Percentiles rank a stretch among this genome's conserved stretches.
Evolutionary conservation across 1,140 invertebrate genomes (phyloP).

Genomic region (Drosophila grimshawi): DNA sequence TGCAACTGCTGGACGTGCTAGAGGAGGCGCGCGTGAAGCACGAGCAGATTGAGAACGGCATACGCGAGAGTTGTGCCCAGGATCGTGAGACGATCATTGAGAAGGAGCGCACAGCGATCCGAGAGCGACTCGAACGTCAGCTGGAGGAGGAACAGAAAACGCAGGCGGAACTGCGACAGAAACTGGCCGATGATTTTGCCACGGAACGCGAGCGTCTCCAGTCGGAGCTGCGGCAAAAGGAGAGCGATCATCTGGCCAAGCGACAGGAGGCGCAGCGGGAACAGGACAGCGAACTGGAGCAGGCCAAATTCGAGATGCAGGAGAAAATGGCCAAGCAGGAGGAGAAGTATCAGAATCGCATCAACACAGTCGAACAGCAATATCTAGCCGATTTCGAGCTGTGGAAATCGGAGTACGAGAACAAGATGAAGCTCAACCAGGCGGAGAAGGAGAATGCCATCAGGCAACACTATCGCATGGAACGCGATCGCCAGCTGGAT

Average conservation of each 20-base stretch:
- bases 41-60: slow-evolving; percentile 85
- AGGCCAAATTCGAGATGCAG: slow-evolving; percentile 85
- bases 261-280: slow-evolving; percentile 70
- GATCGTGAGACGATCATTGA: slow-evolving; percentile 85
- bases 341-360: slow-evolving; percentile 83
- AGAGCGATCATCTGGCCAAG: slow-evolving; percentile 68
- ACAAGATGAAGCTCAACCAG: slow-evolving; percentile 86
- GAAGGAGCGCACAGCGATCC: slow-evolving; percentile 85
- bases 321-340: slow-evolving; percentile 84
- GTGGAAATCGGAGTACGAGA: slow-evolving; percentile 87
- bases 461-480: slow-evolving; percentile 86
- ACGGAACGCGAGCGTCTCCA: slow-evolving; percentile 84
- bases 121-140: slow-evolving; percentile 86
- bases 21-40: slow-evolving; percentile 84
- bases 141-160: slow-evolving; percentile 86
- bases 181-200: slow-evolving; percentile 85
- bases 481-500: slow-evolving; percentile 89
- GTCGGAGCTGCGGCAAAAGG: slow-evolving; percentile 80
- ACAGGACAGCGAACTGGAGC: slow-evolving; percentile 80
- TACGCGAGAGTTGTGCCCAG: slow-evolving; percentile 85
- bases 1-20: slow-evolving; percentile 84
- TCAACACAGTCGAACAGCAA: slow-evolving; percentile 86
- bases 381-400: slow-evolving; percentile 86
- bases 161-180: slow-evolving; percentile 86
- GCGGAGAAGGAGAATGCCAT: slow-evolving; percentile 87